Base-by-base conservation (phyloP, 2,888 invertebrate genomes). In the Axea sp. region DNA sequence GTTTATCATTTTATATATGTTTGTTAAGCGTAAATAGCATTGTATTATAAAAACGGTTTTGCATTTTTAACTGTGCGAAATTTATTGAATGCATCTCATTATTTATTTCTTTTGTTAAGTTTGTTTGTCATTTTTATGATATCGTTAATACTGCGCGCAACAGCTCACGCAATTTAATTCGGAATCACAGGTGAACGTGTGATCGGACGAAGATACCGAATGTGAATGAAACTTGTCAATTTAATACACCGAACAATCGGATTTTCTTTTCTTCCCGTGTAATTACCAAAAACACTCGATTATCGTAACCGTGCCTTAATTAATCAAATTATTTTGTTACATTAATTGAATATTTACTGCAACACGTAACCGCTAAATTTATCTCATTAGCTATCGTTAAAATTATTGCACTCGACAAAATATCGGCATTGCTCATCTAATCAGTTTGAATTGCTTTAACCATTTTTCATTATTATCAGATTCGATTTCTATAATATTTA, bases 1-100 rank as follows among this genome's bases (percentile, higher is more conserved):
- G 47, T 71, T 62, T 57, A 55, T 62, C 71, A 57, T 64, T 55
- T 57, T 43, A 64, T 71, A 64, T 45, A 55, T 60, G 69, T 69
- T 69, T 60, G 53, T 62, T 30, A 17, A 60, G 31, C 47, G 37
- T 55, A 62, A 69, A 53, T 62, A 62, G 15, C 62, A 62, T 55
- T 55, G 53, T 35, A 55, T 62, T 69, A 60, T 60, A 69, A 60
- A 69, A 60, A 53, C 28, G 3, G 51, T 33, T 30, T 26, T 47
- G 37, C 26, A 45, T 60, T 62, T 69, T 62, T 24, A n/a, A 6
- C 17, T 9, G 15, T 11, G 19, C 8, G 22, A 33, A 51, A 51
- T 68, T 49, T 43, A 51, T 51, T 43, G 41, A 68, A 35, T 19
- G 39, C 14, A 9, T 7, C 22, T 39, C 45, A 12, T 45, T 39